Conservation (phyloP, 2,888 invertebrate species). For the Cephus pygmeus region DNA sequence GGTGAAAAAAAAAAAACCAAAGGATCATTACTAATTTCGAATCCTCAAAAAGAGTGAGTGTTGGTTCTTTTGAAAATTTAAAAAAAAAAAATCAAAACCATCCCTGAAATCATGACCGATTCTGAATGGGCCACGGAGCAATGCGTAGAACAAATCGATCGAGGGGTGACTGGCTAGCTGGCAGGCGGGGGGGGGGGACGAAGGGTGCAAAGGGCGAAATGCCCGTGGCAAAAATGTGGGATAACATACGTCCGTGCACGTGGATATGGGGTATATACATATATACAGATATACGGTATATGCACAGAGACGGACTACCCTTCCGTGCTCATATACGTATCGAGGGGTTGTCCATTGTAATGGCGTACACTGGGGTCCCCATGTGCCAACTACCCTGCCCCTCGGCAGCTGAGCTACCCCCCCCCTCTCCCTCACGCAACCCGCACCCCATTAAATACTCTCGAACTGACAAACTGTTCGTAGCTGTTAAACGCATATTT, state of each 20-base stretch:
- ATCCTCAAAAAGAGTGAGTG: neutral
- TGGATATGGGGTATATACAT: conserved; percentile 31
- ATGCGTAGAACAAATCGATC: conserved; percentile 48
- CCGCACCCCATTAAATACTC: conserved; percentile 36
- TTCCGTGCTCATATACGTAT: conserved; percentile 39
- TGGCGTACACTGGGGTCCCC: conserved; percentile 52
- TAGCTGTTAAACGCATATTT: conserved; percentile 48
- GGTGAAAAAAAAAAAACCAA: neutral
- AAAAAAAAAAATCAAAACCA: neutral
- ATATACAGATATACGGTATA: neutral
- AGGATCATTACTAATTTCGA: neutral
- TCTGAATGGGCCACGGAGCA: conserved; percentile 42
- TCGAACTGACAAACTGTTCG: conserved; percentile 45
- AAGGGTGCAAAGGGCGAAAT: conserved; percentile 14
- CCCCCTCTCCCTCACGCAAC: conserved; percentile 21
- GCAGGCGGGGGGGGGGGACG: conserved; percentile 18
- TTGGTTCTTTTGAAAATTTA: neutral
- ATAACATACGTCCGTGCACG: conserved; percentile 47
- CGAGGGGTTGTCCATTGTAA: conserved; percentile 49
- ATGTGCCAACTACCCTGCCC: conserved; percentile 44
- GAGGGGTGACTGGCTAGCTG: conserved; percentile 30
- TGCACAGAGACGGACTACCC: conserved; percentile 39
- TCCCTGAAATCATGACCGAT: conserved; percentile 2
- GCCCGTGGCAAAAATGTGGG: conserved; percentile 49
- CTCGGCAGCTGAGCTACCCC: conserved; percentile 42